phyloP scores from a whole-genome alignment of 2,113 vertebrate species.

The Larimichthys polyactis region DNA sequence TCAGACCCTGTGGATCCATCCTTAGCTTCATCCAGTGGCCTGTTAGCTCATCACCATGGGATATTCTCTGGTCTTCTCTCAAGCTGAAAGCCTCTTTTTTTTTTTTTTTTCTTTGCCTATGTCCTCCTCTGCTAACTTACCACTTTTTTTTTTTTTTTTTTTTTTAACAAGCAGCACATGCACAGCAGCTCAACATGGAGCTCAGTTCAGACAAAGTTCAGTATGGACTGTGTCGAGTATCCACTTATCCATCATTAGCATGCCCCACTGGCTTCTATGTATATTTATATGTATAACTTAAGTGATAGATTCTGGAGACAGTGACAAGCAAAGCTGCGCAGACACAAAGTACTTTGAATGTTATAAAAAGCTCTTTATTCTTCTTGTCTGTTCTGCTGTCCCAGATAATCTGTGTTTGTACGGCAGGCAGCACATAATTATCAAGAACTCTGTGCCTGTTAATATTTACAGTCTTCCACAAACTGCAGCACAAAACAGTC shows the following conservation, averaged over 20 bases:
- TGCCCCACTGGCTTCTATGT: too few relatives aligned
- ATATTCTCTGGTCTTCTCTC: neutral
- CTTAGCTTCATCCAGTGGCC: neutral
- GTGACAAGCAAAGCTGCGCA: neutral
- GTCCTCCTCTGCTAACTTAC: neutral
- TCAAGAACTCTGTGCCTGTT: too few relatives aligned
- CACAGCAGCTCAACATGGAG: neutral
- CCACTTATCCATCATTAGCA: neutral
- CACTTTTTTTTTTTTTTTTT: neutral
- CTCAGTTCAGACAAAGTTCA: conserved; percentile 2
- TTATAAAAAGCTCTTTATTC: neutral
- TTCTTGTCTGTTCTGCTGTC: neutral
- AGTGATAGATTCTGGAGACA: neutral
- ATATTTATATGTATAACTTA: neutral
- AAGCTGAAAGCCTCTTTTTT: neutral
- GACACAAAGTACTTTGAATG: neutral
- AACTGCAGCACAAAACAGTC: too few relatives aligned
- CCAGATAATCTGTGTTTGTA: neutral
- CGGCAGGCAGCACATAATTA: too few relatives aligned
- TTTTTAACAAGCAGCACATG: conserved; percentile 14
- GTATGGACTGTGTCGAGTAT: neutral
- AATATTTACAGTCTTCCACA: too few relatives aligned
- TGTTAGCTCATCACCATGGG: conserved; percentile 3
- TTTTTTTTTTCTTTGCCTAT: neutral
- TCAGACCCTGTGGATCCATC: conserved; percentile 34